Percentiles rank a stretch among this genome's conserved stretches.
phyloP scores from a whole-genome alignment of 1,140 invertebrate genomes.

The Zophobas atratus region DNA sequence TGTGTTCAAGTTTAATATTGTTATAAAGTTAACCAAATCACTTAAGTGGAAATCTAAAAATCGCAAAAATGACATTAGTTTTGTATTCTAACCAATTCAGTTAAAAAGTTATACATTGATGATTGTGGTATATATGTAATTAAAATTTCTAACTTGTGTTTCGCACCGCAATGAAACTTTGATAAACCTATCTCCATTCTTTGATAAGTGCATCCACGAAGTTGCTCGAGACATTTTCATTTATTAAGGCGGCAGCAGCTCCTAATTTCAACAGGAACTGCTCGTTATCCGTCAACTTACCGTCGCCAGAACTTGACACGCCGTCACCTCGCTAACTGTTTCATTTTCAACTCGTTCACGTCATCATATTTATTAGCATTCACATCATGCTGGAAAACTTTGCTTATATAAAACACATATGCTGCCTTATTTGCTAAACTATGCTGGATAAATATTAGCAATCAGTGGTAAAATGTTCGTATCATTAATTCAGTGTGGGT shows the following conservation, averaged over 20 bases:
- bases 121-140: too few relatives aligned
- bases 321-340: slow-evolving; percentile 47
- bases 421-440: slow-evolving; percentile 24
- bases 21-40: too few relatives aligned
- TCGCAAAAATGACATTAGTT: too few relatives aligned
- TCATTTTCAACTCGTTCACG: slow-evolving; percentile 48
- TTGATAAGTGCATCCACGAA: not conserved
- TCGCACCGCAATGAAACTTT: not conserved
- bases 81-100: too few relatives aligned
- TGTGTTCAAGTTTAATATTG: too few relatives aligned
- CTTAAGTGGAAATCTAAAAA: too few relatives aligned
- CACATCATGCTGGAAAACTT: slow-evolving; percentile 26
- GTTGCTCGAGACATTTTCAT: slow-evolving; percentile 18
- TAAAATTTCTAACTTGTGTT: too few relatives aligned
- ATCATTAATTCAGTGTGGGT: too few relatives aligned
- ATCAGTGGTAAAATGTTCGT: too few relatives aligned
- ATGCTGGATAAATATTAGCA: not conserved
- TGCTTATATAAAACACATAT: not conserved
- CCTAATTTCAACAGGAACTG: slow-evolving; percentile 43
- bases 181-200: not conserved
- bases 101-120: too few relatives aligned
- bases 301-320: slow-evolving; percentile 47
- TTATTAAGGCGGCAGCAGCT: slow-evolving; percentile 32
- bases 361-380: slow-evolving; percentile 26
- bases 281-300: slow-evolving; percentile 45